Evolutionary conservation across 1,140 invertebrate species (phyloP), one percentile per base, ranked within the genome.

Genomic region (Phortica variegata): DNA sequence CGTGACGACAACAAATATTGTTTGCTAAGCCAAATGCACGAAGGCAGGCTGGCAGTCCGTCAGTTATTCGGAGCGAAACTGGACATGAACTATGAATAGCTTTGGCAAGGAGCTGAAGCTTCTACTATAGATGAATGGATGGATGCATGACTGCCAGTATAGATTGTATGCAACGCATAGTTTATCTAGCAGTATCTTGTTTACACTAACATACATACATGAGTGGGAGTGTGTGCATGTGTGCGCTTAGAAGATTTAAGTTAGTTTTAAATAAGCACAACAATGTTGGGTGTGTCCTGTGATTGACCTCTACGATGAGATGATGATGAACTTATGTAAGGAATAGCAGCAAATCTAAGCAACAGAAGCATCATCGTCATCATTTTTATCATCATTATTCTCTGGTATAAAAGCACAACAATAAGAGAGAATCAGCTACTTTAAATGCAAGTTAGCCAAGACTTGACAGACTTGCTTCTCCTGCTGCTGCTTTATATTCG

Each of bases 1-100:
- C 63, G 60, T 58, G 56, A 65, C 61, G 52, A 62, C 52, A 62
- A 54, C 55, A 66, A 60, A 66, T 66, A 60, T 60, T 66, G 62
- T 68, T 68, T 69, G 60, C 58, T 55, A 68, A 68, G 60, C 57
- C 65, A 63, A 68, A 69, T 68, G 63, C 63, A 69, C 69, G 65
- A 60, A 60, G 23, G n/a, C 23, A 26, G 23, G 23, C 23, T 6
- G 5, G 5, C 23, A 26, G 23, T 26, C 23, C 5, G 23, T 26
- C 23, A 26, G 5, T 26, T 10, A 26, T 5, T 26, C 23, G 5
- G 23, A 6, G 5, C 23, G 23, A 6, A n/a, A n/a, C n/a, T 60
- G 47, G 58, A 6, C 26, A 29, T 29, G n/a, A n/a, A n/a, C n/a
- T n/a, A n/a, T n/a, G n/a, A n/a, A n/a, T n/a, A n/a, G n/a, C n/a